phyloP scores from a whole-genome alignment of 30 jellyfish, hydroid and myxozoan species.

The Thelohanellus kitauei region DNA sequence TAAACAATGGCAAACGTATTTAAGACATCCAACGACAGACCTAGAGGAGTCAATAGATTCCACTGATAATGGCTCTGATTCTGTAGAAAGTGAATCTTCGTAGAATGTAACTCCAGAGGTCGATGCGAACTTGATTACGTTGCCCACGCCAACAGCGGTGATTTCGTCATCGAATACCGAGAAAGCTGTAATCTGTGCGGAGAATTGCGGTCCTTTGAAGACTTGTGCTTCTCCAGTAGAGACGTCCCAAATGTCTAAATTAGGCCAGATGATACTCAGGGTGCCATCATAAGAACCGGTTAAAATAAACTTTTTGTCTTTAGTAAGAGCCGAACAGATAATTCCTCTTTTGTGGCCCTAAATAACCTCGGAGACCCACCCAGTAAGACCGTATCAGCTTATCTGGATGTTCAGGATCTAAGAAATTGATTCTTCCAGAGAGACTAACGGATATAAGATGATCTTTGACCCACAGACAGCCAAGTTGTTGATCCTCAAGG shows the following conservation, averaged over 20 bases:
- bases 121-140: no score
- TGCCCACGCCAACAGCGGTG: slow-evolving; percentile 69
- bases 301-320: slow-evolving; percentile 20
- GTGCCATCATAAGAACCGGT: slow-evolving; percentile 66
- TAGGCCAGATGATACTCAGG: slow-evolving; percentile 32
- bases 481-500: slow-evolving; percentile 51
- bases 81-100: no score
- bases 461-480: slow-evolving; percentile 65
- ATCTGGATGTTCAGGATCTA: slow-evolving; percentile 55
- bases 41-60: no score
- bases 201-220: slow-evolving; percentile 29
- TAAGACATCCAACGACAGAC: no score
- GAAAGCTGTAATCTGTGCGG: slow-evolving; percentile 29
- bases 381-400: neutral
- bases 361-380: neutral
- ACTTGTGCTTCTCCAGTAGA: slow-evolving; percentile 22
- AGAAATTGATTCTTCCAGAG: slow-evolving; percentile 27
- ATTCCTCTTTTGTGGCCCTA: slow-evolving; percentile 89
- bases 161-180: slow-evolving; percentile 7
- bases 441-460: slow-evolving; percentile 20
- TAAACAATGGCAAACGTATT: no score
- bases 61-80: no score
- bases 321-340: slow-evolving; percentile 22
- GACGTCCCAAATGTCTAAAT: slow-evolving; percentile 63
- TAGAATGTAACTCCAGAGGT: no score